Base-by-base conservation (phyloP, 2,113 vertebrate genomes). In the Plotosus lineatus region DNA sequence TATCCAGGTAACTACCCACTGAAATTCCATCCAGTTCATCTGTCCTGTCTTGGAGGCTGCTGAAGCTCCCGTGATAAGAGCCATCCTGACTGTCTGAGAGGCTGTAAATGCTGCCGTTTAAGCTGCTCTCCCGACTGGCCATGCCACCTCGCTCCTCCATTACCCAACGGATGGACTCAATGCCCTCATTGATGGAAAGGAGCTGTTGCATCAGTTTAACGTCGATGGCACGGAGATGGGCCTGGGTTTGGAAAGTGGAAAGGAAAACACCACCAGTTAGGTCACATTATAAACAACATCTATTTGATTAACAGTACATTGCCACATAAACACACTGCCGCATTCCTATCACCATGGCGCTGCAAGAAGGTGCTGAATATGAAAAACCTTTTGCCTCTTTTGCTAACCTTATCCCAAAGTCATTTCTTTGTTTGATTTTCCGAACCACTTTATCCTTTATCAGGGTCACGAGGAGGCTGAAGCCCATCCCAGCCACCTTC, bases 1-100 rank as follows among this genome's bases (percentile, higher is more conserved):
- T 98, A 91, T 99, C 97, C 93, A 99, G 91, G 38, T 98, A 99
- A 85, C 97, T 98, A 9, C 97, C 97, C 55, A 99, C 94, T 0
- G 97, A 99, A 75, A 99, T 94, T 12, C 94, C 92, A 38, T 99
- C 97, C 65, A 98, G 90, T 17, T 92, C 95, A 46, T 98, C 97
- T 8, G 94, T 94, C 38, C 85, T 90, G 6, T 96, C 94, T 0
- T 96, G 95, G 40, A 99, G 90, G 87, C 97, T 98, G 83, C 76
- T 94, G 87, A 91, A 92, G 91, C 97, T 98, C 84, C 95, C 95
- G 0, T 84, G 91, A 8, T 94, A 89, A 0, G 97, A 99, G 28
- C 92, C 92, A 6, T 95, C 95, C 88, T 94, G 96, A 84, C 96
- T 96, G 91, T 97, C 97, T 0, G 97, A 88, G 42, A 98, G 90